Conservation (phyloP, 1,140 invertebrate genomes). For the Trinorchestia longiramus region DNA sequence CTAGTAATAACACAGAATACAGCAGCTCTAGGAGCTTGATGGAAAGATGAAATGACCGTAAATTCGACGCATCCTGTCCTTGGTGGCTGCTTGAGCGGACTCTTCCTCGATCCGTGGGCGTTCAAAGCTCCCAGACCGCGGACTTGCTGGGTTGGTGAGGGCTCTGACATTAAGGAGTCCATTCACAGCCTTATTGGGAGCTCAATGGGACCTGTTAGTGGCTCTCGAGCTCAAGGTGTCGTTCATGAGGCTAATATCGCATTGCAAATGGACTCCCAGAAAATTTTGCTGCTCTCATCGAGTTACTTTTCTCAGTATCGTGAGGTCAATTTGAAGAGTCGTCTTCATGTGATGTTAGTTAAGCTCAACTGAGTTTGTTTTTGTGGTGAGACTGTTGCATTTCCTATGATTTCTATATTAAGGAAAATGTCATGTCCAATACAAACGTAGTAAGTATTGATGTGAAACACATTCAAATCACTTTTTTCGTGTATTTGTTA, state of each 20-base stretch:
- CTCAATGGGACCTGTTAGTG: conserved; percentile 41
- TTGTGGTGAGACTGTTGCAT: too few relatives aligned
- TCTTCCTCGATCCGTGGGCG: conserved; percentile 3
- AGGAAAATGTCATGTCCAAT: too few relatives aligned
- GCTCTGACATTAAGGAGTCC: not conserved
- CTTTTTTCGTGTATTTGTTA: too few relatives aligned
- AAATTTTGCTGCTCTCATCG: conserved; percentile 10
- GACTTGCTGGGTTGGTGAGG: not conserved
- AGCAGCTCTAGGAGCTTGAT: not conserved
- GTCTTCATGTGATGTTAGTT: not conserved
- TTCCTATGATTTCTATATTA: too few relatives aligned
- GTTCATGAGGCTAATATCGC: conserved; percentile 30
- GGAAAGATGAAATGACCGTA: not conserved
- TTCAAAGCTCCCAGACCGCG: not conserved
- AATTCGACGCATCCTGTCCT: conserved; percentile 32
- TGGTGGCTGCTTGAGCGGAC: conserved; percentile 18
- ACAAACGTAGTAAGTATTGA: too few relatives aligned
- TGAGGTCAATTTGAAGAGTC: not conserved
- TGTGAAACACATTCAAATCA: too few relatives aligned
- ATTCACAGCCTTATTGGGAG: conserved; percentile 21
- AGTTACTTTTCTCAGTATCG: not conserved
- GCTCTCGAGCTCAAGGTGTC: conserved; percentile 24
- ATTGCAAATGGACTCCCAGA: conserved; percentile 3
- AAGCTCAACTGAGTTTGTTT: not conserved
- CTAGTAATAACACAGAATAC: not conserved